Base-by-base conservation (phyloP, 2,888 invertebrate genomes). In the Xanthorhoe designata region DNA sequence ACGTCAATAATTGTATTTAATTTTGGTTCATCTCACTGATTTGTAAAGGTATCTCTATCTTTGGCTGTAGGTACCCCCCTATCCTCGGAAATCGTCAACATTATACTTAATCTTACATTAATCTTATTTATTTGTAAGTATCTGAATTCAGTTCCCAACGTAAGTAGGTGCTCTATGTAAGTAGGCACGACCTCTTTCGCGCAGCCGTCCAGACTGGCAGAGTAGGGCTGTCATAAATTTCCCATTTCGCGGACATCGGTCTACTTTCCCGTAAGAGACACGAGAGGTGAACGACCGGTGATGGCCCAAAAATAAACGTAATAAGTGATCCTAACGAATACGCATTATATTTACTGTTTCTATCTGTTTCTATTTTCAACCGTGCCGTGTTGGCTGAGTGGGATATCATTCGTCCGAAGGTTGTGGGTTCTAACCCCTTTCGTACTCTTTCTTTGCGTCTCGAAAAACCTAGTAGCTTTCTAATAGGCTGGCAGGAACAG, bases 161-260 rank as follows among this genome's bases (percentile, higher is more conserved):
- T 51, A 51, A 24, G 42, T 56, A 19, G 24, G 55, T 45, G 13
- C 29, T 53, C 17, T 61, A 47, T 54, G 35, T 61, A 66, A 61
- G 53, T 70, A 62, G 69, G 63, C 59, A 49, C 66, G 78, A 75
- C 78, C 76, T 78, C 77, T 79, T 73, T 71, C 73, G 73, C 70
- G 18, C 55, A 75, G 77, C 78, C 78, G 78, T 72, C 76, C 75
- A 78, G 80, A 75, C 80, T 79, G 70, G 66, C 65, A 71, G 64
- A 61, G 75, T 78, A 85, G 82, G 83, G 83, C 64, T 78, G 78
- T 73, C 77, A 75, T 77, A 76, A 74, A 77, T 74, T 73, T 61
- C 64, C 73, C 70, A 76, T 78, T 75, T 73, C 63, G 72, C 75
- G 80, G 78, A 72, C 80, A 75, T 75, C 74, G 79, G 73, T 75